These are phyloP conservation scores for Falco cherrug DNA, from an alignment of 2,797 vertebrate species.

Conservation along the genomic window DNA sequence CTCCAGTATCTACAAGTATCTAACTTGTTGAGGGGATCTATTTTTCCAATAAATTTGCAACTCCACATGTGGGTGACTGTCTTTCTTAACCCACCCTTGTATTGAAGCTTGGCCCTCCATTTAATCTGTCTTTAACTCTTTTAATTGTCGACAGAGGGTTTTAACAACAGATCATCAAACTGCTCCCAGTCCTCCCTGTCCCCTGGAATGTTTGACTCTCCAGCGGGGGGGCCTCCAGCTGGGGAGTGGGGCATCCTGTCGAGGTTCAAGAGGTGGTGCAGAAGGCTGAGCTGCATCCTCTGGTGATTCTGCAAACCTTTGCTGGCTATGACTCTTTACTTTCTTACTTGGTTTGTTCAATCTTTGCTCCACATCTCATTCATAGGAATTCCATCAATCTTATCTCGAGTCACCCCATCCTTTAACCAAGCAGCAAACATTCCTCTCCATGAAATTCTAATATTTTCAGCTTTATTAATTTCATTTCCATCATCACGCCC, in stretches of 20 bases:
- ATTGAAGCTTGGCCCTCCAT: not conserved
- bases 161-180: not conserved
- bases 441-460: not conserved
- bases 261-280: not conserved
- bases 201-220: not conserved
- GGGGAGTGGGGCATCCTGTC: not conserved
- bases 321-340: not conserved
- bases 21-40: not conserved
- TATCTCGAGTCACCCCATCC: not conserved
- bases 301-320: no score
- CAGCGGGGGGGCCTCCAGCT: not conserved
- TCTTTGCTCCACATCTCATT: not conserved
- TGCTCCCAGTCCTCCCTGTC: not conserved
- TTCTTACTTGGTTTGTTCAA: not conserved
- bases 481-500: no score
- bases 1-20: not conserved
- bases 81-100: not conserved
- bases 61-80: no score
- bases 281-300: no score
- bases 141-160: not conserved
- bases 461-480: no score
- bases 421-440: not conserved
- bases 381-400: not conserved
- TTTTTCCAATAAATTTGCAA: not conserved
- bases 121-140: not conserved